Conservation (phyloP, 1,140 invertebrate species). For the Araneus ventricosus region DNA sequence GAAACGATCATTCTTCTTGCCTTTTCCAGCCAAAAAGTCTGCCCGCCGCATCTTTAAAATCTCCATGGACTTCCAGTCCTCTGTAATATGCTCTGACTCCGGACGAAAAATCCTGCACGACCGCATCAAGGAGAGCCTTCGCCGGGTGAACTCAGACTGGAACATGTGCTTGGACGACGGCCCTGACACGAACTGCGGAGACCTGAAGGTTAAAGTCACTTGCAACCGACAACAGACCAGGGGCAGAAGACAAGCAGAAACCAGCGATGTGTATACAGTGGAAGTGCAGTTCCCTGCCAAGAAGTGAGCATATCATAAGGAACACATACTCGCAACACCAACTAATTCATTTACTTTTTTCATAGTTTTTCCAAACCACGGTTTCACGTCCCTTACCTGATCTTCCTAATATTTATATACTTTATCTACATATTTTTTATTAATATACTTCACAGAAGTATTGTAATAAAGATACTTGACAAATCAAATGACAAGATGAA, state of each 20-base stretch:
- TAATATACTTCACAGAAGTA: too few relatives aligned
- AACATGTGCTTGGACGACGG: conserved; percentile 93
- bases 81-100: conserved; percentile 95
- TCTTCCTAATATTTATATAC: too few relatives aligned
- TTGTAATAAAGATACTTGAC: too few relatives aligned
- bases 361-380: too few relatives aligned
- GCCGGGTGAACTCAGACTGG: conserved; percentile 94
- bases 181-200: conserved; percentile 86
- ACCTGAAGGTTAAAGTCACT: conserved; percentile 90
- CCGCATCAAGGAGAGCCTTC: conserved; percentile 91
- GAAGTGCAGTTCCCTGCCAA: conserved; percentile 94
- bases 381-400: too few relatives aligned
- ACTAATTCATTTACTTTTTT: too few relatives aligned
- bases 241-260: conserved; percentile 85
- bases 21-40: conserved; percentile 85
- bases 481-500: too few relatives aligned
- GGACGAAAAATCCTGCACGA: conserved; percentile 94
- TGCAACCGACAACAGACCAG: conserved; percentile 82
- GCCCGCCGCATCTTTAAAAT: conserved; percentile 96
- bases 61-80: conserved; percentile 95
- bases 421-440: too few relatives aligned
- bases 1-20: conserved; percentile 52
- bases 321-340: too few relatives aligned
- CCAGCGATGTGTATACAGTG: conserved; percentile 90
- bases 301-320: conserved; percentile 94